Conservation (phyloP, 2,888 invertebrate species). For the Drosophila algonquin region DNA sequence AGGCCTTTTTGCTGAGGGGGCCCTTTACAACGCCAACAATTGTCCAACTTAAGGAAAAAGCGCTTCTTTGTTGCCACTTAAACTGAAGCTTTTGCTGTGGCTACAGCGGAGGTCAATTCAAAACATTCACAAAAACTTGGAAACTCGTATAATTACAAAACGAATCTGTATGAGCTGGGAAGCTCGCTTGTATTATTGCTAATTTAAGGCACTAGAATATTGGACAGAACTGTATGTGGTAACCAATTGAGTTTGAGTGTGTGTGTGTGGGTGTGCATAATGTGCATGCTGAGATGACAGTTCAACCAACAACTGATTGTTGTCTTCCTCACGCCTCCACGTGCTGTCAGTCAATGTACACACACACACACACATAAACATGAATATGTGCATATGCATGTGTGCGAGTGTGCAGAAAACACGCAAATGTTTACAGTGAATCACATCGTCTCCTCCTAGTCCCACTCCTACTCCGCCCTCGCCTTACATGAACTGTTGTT, state of each 20-base stretch:
- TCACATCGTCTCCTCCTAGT: not conserved
- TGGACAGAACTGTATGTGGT: not conserved
- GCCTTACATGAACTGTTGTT: not conserved
- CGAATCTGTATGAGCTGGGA: no score
- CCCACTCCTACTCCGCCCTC: not conserved
- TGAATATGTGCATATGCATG: not conserved
- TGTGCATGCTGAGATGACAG: slow-evolving; percentile 11
- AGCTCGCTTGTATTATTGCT: no score
- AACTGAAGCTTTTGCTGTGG: not conserved
- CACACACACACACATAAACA: not conserved
- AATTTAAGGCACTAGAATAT: not conserved
- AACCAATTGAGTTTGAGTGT: not conserved
- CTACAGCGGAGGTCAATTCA: slow-evolving; percentile 12
- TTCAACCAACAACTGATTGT: slow-evolving; percentile 4
- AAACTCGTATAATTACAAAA: not conserved
- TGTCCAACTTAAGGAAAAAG: slow-evolving; percentile 35
- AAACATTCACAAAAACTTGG: not conserved
- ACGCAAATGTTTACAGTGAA: not conserved
- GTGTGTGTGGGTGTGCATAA: not conserved
- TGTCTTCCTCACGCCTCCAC: slow-evolving; percentile 24
- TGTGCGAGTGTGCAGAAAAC: not conserved
- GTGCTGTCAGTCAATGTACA: slow-evolving; percentile 7
- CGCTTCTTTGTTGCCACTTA: slow-evolving; percentile 37
- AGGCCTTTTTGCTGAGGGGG: slow-evolving; percentile 22
- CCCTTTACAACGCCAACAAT: slow-evolving; percentile 20